Percentiles rank a stretch among this genome's conserved stretches.
phyloP scores from a whole-genome alignment of 2,888 invertebrate genomes.

The Xanthia togata region DNA sequence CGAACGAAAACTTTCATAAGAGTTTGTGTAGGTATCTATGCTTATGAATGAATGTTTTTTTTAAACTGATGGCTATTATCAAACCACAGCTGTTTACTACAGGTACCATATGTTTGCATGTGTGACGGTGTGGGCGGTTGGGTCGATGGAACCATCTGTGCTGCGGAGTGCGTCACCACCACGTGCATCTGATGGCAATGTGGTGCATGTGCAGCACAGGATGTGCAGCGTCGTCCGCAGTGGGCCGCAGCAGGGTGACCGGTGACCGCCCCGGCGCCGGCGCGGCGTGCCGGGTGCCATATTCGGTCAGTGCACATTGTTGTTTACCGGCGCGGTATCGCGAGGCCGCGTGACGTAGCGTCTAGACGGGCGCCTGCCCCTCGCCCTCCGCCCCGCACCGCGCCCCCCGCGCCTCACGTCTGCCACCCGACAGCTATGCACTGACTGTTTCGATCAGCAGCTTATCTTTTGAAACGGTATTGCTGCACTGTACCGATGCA shows the following conservation, averaged over 20 bases:
- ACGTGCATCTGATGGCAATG: constrained; percentile 42
- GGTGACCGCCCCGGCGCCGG: constrained; percentile 72
- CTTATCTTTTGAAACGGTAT: constrained; percentile 89
- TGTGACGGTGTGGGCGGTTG: background rate
- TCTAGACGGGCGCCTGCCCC: constrained; percentile 86
- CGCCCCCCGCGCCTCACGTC: constrained; percentile 68
- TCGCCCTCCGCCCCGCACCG: constrained; percentile 73
- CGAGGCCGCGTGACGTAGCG: constrained; percentile 91
- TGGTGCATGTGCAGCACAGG: constrained; percentile 55
- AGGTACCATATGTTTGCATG: constrained; percentile 10
- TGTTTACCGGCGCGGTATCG: constrained; percentile 91
- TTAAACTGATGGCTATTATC: background rate
- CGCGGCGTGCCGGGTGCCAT: constrained; percentile 84
- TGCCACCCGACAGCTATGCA: constrained; percentile 81
- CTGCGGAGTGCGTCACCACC: constrained; percentile 18
- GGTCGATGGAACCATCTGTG: constrained; percentile 28
- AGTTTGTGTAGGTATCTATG: background rate
- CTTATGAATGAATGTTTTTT: constrained; percentile 37
- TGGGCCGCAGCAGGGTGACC: constrained; percentile 78
- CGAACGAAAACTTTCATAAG: constrained; percentile 5
- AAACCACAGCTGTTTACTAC: constrained; percentile 40
- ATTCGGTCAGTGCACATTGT: constrained; percentile 90
- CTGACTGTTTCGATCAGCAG: constrained; percentile 88
- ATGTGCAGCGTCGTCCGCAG: constrained; percentile 67
- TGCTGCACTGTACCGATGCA: constrained; percentile 83